phyloP scores from a whole-genome alignment of 2,113 vertebrate species.

The Misgurnus anguillicaudatus region DNA sequence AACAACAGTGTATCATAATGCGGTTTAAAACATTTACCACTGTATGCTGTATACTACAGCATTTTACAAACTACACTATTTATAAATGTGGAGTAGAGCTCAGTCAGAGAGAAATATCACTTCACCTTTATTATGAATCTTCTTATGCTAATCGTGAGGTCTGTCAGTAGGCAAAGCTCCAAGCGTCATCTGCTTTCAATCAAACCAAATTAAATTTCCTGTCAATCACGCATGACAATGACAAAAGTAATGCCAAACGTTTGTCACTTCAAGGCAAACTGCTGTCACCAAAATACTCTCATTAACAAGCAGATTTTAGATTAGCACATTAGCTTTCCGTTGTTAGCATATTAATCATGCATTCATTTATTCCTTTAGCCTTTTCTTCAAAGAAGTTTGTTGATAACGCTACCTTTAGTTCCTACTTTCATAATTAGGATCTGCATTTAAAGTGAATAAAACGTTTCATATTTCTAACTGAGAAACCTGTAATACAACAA shows the following conservation, averaged over 20 bases:
- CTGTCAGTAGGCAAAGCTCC: slow-evolving; percentile 18
- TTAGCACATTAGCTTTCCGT: background rate
- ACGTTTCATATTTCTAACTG: no score
- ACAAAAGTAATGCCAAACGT: slow-evolving; percentile 15
- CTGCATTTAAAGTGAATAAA: no score
- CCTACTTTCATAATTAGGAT: no score
- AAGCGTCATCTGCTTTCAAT: slow-evolving; percentile 35
- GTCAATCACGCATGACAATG: slow-evolving; percentile 33
- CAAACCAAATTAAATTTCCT: slow-evolving; percentile 18
- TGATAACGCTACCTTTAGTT: background rate
- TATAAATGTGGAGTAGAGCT: no score
- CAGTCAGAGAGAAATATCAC: background rate
- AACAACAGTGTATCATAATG: no score
- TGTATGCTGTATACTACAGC: no score
- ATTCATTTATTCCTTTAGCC: background rate
- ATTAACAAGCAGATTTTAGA: slow-evolving; percentile 32
- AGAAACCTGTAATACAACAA: no score
- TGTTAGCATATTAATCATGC: background rate
- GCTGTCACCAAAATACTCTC: slow-evolving; percentile 17
- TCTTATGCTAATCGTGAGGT: slow-evolving; percentile 22
- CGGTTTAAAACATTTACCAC: no score
- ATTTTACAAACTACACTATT: no score
- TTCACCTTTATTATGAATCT: slow-evolving; percentile 25
- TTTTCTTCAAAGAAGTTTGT: background rate
- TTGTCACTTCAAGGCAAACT: slow-evolving; percentile 28